These are phyloP conservation scores for Mesaphorura yosii DNA, from an alignment of 1,140 invertebrate genomes.

Conservation along the genomic window DNA sequence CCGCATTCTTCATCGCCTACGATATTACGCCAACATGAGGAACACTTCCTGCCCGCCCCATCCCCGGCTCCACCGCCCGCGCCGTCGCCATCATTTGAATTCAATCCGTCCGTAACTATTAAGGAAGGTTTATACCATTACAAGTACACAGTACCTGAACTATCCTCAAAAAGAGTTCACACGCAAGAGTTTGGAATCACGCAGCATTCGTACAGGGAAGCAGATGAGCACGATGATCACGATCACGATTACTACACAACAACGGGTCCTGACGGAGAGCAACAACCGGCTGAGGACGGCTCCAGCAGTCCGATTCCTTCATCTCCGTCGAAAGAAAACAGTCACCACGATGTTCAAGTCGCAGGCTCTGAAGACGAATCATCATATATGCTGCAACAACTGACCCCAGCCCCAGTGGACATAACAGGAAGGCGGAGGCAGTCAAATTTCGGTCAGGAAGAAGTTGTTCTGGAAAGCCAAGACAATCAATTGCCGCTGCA, in stretches of 20 bases:
- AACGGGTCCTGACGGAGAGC: not conserved
- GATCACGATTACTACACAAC: not conserved
- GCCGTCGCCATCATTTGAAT: slow-evolving; percentile 1
- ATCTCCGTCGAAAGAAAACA: not conserved
- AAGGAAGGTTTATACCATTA: slow-evolving; percentile 17
- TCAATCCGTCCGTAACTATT: slow-evolving; percentile 14
- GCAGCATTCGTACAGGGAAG: not conserved
- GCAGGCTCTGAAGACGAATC: not conserved
- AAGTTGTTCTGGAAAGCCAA: no score
- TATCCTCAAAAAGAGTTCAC: slow-evolving; percentile 16
- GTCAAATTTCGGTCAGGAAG: no score
- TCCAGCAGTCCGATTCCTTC: not conserved
- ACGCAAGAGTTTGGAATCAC: slow-evolving; percentile 18
- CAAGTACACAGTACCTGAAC: slow-evolving; percentile 8
- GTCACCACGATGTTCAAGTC: not conserved
- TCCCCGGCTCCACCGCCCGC: no score
- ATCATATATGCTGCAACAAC: not conserved
- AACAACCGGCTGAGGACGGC: not conserved
- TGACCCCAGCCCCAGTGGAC: no score
- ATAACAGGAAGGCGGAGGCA: no score
- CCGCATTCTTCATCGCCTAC: no score
- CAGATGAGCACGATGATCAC: not conserved
- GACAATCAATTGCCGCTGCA: no score
- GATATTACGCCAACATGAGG: no score
- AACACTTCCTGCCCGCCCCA: no score